phyloP scores from a whole-genome alignment of 1,140 invertebrate species.

The Oedothorax gibbosus region DNA sequence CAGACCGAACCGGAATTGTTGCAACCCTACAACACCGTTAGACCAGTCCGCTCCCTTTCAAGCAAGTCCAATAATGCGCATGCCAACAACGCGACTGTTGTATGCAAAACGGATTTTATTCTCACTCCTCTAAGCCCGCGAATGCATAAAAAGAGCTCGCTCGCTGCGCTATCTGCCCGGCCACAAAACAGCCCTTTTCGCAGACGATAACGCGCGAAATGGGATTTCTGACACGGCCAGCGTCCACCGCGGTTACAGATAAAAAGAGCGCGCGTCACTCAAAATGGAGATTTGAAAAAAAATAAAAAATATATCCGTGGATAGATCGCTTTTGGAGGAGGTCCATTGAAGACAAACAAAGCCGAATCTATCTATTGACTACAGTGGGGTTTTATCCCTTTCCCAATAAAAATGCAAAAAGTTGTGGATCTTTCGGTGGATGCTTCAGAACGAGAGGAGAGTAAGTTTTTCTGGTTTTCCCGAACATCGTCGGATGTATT shows the following conservation, averaged over 20 bases:
- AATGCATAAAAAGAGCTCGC: constrained; percentile 48
- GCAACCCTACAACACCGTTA: too few relatives aligned
- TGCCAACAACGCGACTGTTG: too few relatives aligned
- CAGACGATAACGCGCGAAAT: constrained; percentile 48
- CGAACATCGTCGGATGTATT: too few relatives aligned
- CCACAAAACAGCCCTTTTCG: neutral
- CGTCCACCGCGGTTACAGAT: constrained; percentile 6
- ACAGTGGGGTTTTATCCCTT: constrained; percentile 33
- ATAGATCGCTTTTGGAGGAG: neutral
- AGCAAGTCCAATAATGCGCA: too few relatives aligned
- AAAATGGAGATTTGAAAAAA: neutral
- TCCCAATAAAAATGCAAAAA: neutral
- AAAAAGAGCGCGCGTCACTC: constrained; percentile 24
- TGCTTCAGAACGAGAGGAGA: neutral
- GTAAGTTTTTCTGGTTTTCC: neutral
- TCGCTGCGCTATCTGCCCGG: constrained; percentile 35
- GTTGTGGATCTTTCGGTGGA: neutral
- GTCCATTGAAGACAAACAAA: constrained; percentile 57
- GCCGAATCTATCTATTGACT: constrained; percentile 46
- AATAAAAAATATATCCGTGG: too few relatives aligned
- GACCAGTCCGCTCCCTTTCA: too few relatives aligned
- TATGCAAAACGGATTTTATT: too few relatives aligned
- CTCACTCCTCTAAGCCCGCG: constrained; percentile 3
- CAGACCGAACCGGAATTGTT: too few relatives aligned
- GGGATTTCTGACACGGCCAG: constrained; percentile 52